Evolutionary conservation across 2,797 vertebrate species (phyloP).

Genomic region (Microcaecilia unicolor): DNA sequence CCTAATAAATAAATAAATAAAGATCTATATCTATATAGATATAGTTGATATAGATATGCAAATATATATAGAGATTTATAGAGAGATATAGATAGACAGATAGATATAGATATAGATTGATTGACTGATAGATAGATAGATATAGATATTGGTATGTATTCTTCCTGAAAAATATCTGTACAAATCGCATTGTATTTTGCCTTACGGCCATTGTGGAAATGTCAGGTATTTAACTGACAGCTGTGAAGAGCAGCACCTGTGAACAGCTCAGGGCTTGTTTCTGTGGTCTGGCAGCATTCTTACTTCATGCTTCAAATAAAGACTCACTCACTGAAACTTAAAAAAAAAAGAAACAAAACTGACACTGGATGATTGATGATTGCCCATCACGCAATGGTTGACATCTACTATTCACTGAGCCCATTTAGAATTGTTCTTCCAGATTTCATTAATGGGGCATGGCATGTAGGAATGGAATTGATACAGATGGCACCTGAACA

Average conservation of each 20-base stretch:
- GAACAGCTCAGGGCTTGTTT: slow-evolving; percentile 74
- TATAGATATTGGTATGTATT: too few species aligned
- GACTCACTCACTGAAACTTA: slow-evolving; percentile 63
- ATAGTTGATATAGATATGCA: too few species aligned
- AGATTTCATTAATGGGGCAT: slow-evolving; percentile 47
- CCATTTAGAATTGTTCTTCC: slow-evolving; percentile 36
- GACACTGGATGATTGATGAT: slow-evolving; percentile 74
- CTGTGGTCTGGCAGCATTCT: slow-evolving; percentile 71
- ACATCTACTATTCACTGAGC: slow-evolving; percentile 57
- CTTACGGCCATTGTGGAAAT: slow-evolving; percentile 69
- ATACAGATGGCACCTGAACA: slow-evolving; percentile 46
- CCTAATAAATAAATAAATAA: too few species aligned
- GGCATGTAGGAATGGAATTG: slow-evolving; percentile 56
- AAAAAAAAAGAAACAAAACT: slow-evolving; percentile 67
- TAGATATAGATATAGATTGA: too few species aligned
- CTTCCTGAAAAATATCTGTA: slow-evolving; percentile 41
- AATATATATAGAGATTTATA: too few species aligned
- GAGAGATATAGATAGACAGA: too few species aligned
- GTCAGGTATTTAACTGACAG: slow-evolving; percentile 73
- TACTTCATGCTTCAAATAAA: slow-evolving; percentile 72
- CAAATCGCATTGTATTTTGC: slow-evolving; percentile 59
- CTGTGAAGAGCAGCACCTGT: slow-evolving; percentile 73
- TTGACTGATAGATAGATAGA: too few species aligned
- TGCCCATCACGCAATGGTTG: slow-evolving; percentile 59
- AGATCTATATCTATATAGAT: too few species aligned